Base-by-base conservation (phyloP, 2,113 vertebrate genomes). In the Neopipo cinnamomea region DNA sequence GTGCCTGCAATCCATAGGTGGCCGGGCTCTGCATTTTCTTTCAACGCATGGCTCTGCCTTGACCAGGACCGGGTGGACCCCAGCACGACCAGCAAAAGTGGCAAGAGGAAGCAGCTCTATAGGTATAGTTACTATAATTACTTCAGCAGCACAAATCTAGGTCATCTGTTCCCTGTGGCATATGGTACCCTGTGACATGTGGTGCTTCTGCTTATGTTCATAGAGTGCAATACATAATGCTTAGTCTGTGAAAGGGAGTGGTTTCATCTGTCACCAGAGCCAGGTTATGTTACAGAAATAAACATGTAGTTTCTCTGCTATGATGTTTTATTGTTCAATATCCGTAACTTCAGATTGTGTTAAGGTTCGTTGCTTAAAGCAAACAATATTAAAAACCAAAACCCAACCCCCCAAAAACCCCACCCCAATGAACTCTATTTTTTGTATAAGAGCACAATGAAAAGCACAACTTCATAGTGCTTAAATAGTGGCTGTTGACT, bases 81-180 rank as follows among this genome's bases (percentile, higher is more conserved):
- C 41, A 87, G 93, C 71, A 44, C 35, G 0, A 55, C 90, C 12
- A 98, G 97, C 97, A 99, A 99, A 91, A 98, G 98, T 9, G 98
- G 99, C 97, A 99, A 99, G 97, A 98, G 99, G 95, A 99, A 99
- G 88, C 99, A 99, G 93, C 98, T 99, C 22, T 99, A 99, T 96
- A 99, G 99, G 99, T 99, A 98, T 85, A 93, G 65, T 49, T 90
- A 92, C 42, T 20, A 4, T 58, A 37, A 50, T 66, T 70, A 91
- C 71, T 79, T 56, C 84, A 44, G 1, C 25, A 61, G 74, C 53
- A 47, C 58, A 31, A 35, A 18, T 66, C 24, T 13, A 3, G 56
- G 59, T 82, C 11, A 1, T 28, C 44, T 65, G 24, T 72, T 85
- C 66, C 49, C 21, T 14, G 33, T 7, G 12, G 13, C 35, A 4